Conservation (phyloP, 2,113 vertebrate genomes). For the Camarhynchus parvulus region DNA sequence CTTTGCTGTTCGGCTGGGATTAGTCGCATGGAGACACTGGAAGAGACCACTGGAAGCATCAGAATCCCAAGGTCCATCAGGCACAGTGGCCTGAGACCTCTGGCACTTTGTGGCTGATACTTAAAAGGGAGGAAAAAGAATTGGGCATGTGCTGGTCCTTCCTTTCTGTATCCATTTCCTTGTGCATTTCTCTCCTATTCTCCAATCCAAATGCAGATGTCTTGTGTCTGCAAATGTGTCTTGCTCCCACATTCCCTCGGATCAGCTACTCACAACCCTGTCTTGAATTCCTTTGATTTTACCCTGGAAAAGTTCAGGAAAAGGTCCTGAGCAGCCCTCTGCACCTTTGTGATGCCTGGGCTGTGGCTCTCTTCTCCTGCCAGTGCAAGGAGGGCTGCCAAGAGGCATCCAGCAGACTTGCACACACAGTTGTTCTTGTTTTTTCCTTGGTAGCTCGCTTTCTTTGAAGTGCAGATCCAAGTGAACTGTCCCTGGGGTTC, state of each 20-base stretch:
- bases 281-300: background rate
- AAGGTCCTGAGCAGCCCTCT: background rate
- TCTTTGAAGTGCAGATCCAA: background rate
- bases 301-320: background rate
- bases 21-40: slow-evolving; percentile 30
- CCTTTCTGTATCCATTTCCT: background rate
- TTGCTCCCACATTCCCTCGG: fast-evolving
- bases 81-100: background rate
- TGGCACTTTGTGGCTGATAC: background rate
- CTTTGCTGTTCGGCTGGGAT: slow-evolving; percentile 34
- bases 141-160: background rate
- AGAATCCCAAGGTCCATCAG: background rate
- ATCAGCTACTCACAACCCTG: background rate
- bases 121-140: background rate
- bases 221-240: background rate
- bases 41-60: background rate
- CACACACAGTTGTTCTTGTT: background rate
- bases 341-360: background rate
- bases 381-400: background rate
- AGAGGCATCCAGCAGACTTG: background rate
- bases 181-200: background rate
- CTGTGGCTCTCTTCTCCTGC: background rate
- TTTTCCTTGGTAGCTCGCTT: background rate
- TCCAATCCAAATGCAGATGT: background rate
- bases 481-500: background rate